Conservation (phyloP, 2,113 vertebrate species). For the Peucedramus taeniatus region DNA sequence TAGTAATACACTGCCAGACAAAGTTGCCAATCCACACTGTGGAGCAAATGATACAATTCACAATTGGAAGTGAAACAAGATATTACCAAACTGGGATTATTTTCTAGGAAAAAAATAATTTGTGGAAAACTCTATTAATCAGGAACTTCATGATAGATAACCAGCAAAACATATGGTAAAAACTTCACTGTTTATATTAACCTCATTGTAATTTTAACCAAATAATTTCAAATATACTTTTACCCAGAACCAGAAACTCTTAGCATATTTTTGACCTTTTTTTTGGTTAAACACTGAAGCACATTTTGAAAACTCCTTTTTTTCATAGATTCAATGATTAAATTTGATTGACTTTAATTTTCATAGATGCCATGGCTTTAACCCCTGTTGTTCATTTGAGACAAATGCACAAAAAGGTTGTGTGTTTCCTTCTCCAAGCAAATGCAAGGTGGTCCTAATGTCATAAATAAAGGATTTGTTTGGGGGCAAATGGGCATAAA, state of each 20-base stretch:
- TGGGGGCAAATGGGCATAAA: neutral
- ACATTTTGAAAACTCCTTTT: neutral
- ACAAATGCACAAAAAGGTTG: neutral
- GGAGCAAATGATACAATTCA: neutral
- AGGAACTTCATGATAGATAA: neutral
- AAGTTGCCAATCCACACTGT: neutral
- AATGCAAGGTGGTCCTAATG: rapidly evolving
- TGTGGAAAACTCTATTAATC: neutral
- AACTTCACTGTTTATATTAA: neutral
- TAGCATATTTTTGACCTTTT: rapidly evolving
- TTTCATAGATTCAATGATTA: neutral
- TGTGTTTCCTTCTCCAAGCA: neutral
- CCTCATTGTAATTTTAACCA: neutral
- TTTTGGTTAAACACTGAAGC: neutral
- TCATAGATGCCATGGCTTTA: neutral
- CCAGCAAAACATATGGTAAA: neutral
- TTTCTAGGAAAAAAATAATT: neutral
- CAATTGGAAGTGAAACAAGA: neutral
- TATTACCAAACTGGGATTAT: neutral
- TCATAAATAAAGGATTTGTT: neutral
- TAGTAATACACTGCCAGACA: neutral
- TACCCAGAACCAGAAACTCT: neutral
- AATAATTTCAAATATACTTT: neutral
- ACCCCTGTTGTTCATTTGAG: neutral
- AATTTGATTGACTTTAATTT: neutral